Conservation (phyloP, 2,888 invertebrate genomes). For the Holacanthella duospinosa region DNA sequence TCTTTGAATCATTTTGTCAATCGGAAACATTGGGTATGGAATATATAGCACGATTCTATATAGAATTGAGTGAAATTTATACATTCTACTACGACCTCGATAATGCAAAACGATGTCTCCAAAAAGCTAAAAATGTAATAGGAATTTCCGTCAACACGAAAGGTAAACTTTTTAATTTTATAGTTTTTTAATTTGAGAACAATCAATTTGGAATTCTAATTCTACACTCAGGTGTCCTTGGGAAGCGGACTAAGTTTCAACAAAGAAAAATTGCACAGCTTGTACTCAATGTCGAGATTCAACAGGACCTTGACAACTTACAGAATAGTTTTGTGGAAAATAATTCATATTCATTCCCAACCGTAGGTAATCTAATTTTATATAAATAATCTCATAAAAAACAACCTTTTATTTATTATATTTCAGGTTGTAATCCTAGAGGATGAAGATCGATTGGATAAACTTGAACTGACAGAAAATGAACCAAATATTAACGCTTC, state of each 20-base stretch:
- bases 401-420: conserved; percentile 12
- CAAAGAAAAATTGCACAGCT: conserved; percentile 71
- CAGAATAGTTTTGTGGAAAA: too few relatives aligned
- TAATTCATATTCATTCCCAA: too few relatives aligned
- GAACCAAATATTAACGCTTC: conserved; percentile 39
- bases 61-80: conserved; percentile 57
- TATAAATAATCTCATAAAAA: neutral
- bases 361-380: too few relatives aligned
- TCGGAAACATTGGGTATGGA: neutral
- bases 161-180: conserved; percentile 44
- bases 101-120: conserved; percentile 57
- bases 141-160: conserved; percentile 59
- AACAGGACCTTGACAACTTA: too few relatives aligned
- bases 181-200: neutral
- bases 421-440: conserved; percentile 56
- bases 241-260: conserved; percentile 84
- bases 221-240: conserved; percentile 58
- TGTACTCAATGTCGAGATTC: conserved; percentile 54
- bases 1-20: neutral
- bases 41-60: conserved; percentile 44
- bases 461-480: conserved; percentile 58
- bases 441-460: conserved; percentile 77
- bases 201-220: neutral
- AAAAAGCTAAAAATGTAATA: conserved; percentile 52
- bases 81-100: conserved; percentile 62